A percentile compares a stretch with the other conserved stretches of the same genome.
Evolutionary conservation across 2,888 invertebrate genomes (phyloP).

Genomic region (Heteropelma amictum): DNA sequence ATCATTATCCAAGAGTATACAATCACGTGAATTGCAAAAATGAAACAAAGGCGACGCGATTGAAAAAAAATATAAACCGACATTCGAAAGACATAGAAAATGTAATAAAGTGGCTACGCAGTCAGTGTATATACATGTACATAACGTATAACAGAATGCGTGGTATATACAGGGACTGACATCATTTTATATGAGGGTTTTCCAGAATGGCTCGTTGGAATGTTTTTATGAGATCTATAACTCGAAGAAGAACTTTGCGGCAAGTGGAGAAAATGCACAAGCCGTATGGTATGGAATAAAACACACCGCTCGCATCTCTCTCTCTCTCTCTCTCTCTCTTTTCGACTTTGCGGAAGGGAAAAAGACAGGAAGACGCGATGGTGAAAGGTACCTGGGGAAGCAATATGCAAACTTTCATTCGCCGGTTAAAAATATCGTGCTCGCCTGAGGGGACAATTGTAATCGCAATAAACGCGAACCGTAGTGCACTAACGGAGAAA

Average conservation of each 20-base stretch:
- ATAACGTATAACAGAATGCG: not conserved
- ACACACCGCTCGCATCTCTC: constrained; percentile 33
- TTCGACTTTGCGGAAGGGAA: not conserved
- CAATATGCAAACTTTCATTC: constrained; percentile 54
- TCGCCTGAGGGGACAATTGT: constrained; percentile 33
- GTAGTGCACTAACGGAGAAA: too few relatives aligned
- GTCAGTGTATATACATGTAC: not conserved
- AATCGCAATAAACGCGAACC: constrained; percentile 39
- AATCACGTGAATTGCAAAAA: too few relatives aligned
- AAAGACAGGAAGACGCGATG: not conserved
- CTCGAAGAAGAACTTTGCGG: constrained; percentile 37
- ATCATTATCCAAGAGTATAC: too few relatives aligned
- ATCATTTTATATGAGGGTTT: constrained; percentile 49
- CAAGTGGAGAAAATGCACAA: constrained; percentile 30
- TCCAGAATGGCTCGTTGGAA: constrained; percentile 48
- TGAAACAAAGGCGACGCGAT: too few relatives aligned
- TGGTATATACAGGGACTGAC: constrained; percentile 2
- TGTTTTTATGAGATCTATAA: constrained; percentile 57
- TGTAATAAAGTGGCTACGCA: too few relatives aligned
- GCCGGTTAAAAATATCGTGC: constrained; percentile 9
- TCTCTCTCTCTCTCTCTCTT: constrained; percentile 1
- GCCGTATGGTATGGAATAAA: too few relatives aligned
- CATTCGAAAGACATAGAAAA: too few relatives aligned
- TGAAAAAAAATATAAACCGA: too few relatives aligned
- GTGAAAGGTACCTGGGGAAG: constrained; percentile 10